Evolutionary conservation across 1,140 invertebrate genomes (phyloP), one percentile per base, ranked within the genome.

Genomic region (Aphaenogaster floridana): DNA sequence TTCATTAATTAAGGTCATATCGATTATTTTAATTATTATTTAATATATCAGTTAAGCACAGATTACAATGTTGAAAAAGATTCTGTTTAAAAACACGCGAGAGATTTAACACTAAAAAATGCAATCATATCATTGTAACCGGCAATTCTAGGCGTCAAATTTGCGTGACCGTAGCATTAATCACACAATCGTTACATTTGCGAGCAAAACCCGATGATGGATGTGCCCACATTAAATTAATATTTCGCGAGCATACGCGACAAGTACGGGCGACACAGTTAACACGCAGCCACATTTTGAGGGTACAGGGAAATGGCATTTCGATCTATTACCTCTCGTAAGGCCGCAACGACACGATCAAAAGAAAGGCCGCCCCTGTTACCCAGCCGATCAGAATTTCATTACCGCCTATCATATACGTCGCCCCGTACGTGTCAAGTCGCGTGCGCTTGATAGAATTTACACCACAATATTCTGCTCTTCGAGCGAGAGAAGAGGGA

Each of bases 181-280:
- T 83, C 68, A 36, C n/a, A 61, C 68, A 61, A 83, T 83, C 42
- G 42, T 61, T 28, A 52, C 54, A 48, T 61, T 61, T 74, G 54
- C 17, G 42, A 74, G 28, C 28, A 48, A 72, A 71, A 81, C 13
- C 13, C 15, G 42, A 72, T 83, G 68, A 74, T 74, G 68, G 68
- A 83, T 83, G 39, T 45, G 54, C 28, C 52, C 42, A 54, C 39
- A 74, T 83, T 83, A 83, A 83, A 74, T 74, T 80, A 68, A 68
- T 68, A 80, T 80, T 57, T 34, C 54, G 42, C 28, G 17, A 36
- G 28, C 54, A 57, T 69, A 28, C 21, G 50, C 50, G 48, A 72
- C 50, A 72, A n/a, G 54, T 74, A 72, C 42, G 52, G 48, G 11
- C 52, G 39, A 21, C 48, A 3, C 39, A 72, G 21, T 59, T 52